phyloP scores from a whole-genome alignment of 2,888 invertebrate genomes.

The Pediacus dermestoides region DNA sequence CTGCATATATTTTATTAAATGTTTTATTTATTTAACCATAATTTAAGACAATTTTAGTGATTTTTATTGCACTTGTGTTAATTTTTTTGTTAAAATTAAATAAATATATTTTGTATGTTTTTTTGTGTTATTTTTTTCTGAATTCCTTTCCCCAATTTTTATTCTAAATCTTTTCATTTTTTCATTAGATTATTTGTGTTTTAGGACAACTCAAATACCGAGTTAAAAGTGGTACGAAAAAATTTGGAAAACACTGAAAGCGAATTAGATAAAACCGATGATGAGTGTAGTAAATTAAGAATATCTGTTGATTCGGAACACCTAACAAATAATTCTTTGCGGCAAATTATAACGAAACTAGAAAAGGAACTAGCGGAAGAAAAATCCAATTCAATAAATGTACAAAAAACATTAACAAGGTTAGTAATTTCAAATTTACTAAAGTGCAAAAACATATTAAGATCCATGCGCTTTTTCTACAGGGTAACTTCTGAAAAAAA shows the following conservation, averaged over 20 bases:
- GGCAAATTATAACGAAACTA: constrained; percentile 54
- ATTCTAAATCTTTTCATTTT: neutral
- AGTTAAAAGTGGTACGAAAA: constrained; percentile 45
- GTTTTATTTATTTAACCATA: neutral
- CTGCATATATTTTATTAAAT: neutral
- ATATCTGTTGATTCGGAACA: constrained; percentile 56
- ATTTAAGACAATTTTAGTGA: constrained; percentile 1
- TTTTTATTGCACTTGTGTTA: constrained; percentile 1
- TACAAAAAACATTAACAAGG: constrained; percentile 49
- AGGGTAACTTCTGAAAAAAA: constrained; percentile 75
- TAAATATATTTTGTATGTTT: constrained; percentile 5
- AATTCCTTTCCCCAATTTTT: neutral
- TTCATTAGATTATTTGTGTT: constrained; percentile 14
- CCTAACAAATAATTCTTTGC: constrained; percentile 52
- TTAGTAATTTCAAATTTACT: constrained; percentile 23
- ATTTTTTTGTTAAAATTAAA: constrained; percentile 4
- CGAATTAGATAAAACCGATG: constrained; percentile 52
- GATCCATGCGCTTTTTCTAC: too few relatives aligned
- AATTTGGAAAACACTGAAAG: constrained; percentile 48
- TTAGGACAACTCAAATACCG: constrained; percentile 42
- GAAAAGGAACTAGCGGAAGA: constrained; percentile 54
- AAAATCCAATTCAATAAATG: constrained; percentile 51
- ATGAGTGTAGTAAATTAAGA: constrained; percentile 52
- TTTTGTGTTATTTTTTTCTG: neutral
- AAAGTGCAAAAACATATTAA: too few relatives aligned